Evolutionary conservation across 2,888 invertebrate genomes (phyloP), one percentile per base, ranked within the genome.

Genomic region (Diaperis boleti): DNA sequence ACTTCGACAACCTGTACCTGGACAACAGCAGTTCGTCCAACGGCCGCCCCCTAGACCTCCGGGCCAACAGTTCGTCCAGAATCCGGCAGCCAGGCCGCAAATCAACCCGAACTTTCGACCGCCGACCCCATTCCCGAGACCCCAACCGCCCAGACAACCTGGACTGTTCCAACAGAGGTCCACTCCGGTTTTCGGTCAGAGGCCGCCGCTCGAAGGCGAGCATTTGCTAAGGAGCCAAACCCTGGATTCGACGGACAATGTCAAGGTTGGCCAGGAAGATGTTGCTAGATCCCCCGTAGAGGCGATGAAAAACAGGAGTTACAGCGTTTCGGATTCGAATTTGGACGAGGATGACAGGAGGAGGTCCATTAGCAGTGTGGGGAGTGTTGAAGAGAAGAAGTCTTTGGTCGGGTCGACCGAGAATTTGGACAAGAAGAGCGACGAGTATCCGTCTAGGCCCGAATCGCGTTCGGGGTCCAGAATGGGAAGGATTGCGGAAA

Each of bases 331-430:
- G 20, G 75, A 82, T 45, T 82, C 83, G 73, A 65, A 78, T 64
- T n/a, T n/a, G n/a, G n/a, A n/a, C n/a, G 83, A 84, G 66, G 86
- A 86, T 68, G 85, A 85, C 72, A 79, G 85, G 47, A 79, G 85
- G 62, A 83, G 83, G 70, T 85, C 85, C 3, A 79, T 84, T 8
- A 85, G 84, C 70, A 80, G 83, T 50, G 79, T 85, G 22, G 83
- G 85, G 33, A 83, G 83, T 14, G 82, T 81, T 72, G 84, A 84
- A 63, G 83, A 81, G 70, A 68, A 61, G 15, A 50, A 44, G 42
- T 59, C 65, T 6, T 55, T 69, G 15, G 65, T 70, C 20, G 72
- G 66, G 13, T 74, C 76, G 1, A 54, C 63, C 8, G 76, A 77
- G 57, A 76, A 71, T 66, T 64, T 75, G n/a, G 71, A 72, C 42